A percentile compares a stretch with the other conserved stretches of the same genome.
phyloP scores from a whole-genome alignment of 1,140 invertebrate genomes.

The Muscidifurax raptorellus region DNA sequence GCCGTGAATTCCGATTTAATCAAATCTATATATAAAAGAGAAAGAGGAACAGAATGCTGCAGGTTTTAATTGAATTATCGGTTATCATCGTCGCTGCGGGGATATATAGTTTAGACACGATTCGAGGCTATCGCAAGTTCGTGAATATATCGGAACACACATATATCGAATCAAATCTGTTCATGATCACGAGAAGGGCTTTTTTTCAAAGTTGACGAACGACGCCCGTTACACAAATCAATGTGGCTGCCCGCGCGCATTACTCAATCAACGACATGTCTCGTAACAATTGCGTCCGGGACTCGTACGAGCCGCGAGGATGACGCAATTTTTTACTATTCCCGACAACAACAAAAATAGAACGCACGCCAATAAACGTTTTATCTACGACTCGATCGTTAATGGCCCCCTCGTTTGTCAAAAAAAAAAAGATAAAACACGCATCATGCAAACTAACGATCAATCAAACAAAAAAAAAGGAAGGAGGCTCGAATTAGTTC shows the following conservation, averaged over 20 bases:
- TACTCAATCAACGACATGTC: neutral
- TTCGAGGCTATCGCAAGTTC: too few relatives aligned
- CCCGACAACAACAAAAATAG: neutral
- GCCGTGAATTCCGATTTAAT: neutral
- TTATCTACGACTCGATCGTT: neutral
- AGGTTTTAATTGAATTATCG: neutral
- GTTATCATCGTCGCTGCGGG: neutral
- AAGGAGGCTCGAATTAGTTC: neutral
- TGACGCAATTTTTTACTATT: neutral
- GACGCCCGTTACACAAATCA: neutral
- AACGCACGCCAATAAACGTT: neutral
- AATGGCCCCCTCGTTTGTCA: neutral
- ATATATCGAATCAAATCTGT: neutral
- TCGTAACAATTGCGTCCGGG: constrained; percentile 7
- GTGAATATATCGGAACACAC: too few relatives aligned
- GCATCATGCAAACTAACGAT: neutral
- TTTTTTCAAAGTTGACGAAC: constrained; percentile 12
- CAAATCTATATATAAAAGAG: neutral
- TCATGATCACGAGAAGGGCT: neutral
- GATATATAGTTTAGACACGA: too few relatives aligned
- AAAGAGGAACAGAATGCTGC: neutral
- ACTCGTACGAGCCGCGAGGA: neutral
- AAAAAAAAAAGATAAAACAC: too few relatives aligned
- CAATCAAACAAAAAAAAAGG: neutral
- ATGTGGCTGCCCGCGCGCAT: neutral